Conservation (phyloP, 1,140 invertebrate genomes). For the Dinothrombium tinctorium region DNA sequence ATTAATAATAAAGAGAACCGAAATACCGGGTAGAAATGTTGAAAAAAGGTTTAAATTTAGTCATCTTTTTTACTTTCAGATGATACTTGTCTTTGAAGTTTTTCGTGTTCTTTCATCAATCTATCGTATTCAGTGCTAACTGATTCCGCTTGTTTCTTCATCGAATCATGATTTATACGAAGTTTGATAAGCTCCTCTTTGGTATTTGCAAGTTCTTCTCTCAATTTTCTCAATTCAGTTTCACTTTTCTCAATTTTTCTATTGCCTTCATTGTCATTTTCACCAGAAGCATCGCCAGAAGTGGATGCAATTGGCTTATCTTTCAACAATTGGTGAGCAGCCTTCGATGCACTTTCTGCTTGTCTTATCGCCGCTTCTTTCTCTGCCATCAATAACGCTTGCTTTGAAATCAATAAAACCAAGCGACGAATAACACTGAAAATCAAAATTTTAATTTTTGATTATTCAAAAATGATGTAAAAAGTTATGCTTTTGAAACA, state of each 20-base stretch:
- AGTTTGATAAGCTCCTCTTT: slow-evolving; percentile 31
- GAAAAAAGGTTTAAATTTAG: background rate
- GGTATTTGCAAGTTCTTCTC: slow-evolving; percentile 39
- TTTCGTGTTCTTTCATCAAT: slow-evolving; percentile 51
- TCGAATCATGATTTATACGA: slow-evolving; percentile 41
- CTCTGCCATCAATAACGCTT: slow-evolving; percentile 56
- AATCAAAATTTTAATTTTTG: too few species aligned
- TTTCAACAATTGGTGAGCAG: slow-evolving; percentile 28
- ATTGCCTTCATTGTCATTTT: slow-evolving; percentile 6
- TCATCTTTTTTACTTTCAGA: background rate
- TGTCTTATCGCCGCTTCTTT: slow-evolving; percentile 69
- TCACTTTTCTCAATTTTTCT: slow-evolving; percentile 30
- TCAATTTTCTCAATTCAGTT: slow-evolving; percentile 23
- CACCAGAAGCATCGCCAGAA: slow-evolving; percentile 1
- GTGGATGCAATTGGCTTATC: slow-evolving; percentile 27
- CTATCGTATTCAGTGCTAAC: slow-evolving; percentile 71
- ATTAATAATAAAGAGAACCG: too few species aligned
- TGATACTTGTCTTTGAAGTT: slow-evolving; percentile 27
- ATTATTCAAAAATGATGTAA: too few species aligned
- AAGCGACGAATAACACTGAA: slow-evolving; percentile 70
- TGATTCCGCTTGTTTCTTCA: slow-evolving; percentile 61
- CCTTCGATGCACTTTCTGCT: slow-evolving; percentile 59
- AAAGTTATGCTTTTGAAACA: too few species aligned
- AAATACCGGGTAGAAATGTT: too few species aligned
- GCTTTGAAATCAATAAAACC: slow-evolving; percentile 48